Percentiles rank a stretch among this genome's conserved stretches.
Evolutionary conservation across 2,888 invertebrate species (phyloP).

Genomic region (Stegana nigrithorax): DNA sequence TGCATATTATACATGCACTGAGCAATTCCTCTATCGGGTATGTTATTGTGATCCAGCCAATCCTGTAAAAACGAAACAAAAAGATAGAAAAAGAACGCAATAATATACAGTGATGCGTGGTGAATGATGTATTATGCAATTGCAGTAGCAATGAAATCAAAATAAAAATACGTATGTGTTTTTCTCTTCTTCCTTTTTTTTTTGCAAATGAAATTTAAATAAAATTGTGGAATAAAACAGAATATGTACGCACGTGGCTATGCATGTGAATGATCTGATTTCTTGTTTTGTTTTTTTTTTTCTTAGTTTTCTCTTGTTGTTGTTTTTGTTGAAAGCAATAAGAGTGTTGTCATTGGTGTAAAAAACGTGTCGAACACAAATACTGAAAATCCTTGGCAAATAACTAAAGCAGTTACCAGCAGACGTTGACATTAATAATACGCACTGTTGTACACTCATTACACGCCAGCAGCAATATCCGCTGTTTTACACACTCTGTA

Average conservation of each 20-base stretch:
- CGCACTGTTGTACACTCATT: slow-evolving; percentile 39
- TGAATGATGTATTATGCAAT: slow-evolving; percentile 9
- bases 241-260: neutral
- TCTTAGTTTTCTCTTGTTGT: too few relatives aligned
- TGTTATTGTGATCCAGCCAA: slow-evolving; percentile 68
- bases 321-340: too few relatives aligned
- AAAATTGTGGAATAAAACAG: neutral
- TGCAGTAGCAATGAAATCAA: too few relatives aligned
- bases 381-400: too few relatives aligned
- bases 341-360: too few relatives aligned
- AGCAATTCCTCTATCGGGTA: slow-evolving; percentile 68
- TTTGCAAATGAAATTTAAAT: neutral
- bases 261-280: neutral
- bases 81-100: neutral
- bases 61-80: slow-evolving; percentile 62
- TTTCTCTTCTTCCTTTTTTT: neutral
- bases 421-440: slow-evolving; percentile 43
- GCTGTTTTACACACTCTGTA: too few relatives aligned
- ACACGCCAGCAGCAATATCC: too few relatives aligned
- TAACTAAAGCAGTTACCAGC: too few relatives aligned
- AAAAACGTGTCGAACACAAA: too few relatives aligned
- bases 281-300: too few relatives aligned
- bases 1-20: slow-evolving; percentile 69
- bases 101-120: slow-evolving; percentile 1
- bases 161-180: too few relatives aligned